These are phyloP conservation scores for Xiphophorus birchmanni DNA, from an alignment of 2,797 vertebrate species.

Conservation along the genomic window DNA sequence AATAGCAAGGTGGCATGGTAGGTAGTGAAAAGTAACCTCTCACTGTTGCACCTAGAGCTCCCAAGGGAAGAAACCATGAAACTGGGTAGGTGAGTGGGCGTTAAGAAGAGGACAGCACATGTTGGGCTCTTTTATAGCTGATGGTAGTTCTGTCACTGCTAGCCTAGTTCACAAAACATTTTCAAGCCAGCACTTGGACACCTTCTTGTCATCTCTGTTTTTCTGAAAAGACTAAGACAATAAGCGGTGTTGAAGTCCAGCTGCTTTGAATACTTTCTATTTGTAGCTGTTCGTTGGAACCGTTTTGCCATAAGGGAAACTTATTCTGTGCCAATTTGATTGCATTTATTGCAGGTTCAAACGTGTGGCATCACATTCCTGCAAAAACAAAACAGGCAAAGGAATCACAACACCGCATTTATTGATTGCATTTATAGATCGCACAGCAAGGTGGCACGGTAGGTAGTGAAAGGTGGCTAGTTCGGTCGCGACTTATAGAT, in stretches of 20 bases:
- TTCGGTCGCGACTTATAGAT: too few species aligned
- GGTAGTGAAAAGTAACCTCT: background rate
- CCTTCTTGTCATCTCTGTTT: background rate
- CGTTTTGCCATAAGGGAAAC: background rate
- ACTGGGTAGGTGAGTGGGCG: background rate
- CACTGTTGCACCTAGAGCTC: background rate
- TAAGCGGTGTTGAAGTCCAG: background rate
- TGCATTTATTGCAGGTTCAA: background rate
- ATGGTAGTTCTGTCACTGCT: background rate
- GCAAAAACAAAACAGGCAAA: background rate
- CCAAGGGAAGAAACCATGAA: background rate
- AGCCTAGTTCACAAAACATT: background rate
- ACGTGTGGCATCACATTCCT: background rate
- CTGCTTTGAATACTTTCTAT: background rate
- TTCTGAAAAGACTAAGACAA: background rate
- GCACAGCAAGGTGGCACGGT: too few species aligned
- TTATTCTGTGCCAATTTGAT: background rate
- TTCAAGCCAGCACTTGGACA: background rate
- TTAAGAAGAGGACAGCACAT: background rate
- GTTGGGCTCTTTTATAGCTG: background rate
- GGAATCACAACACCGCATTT: background rate
- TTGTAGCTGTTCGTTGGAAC: background rate
- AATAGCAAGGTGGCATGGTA: background rate
- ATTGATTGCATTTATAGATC: background rate
- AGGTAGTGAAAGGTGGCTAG: too few species aligned